These are phyloP conservation scores for Hoplodrina blanda DNA, from an alignment of 2,888 invertebrate genomes.

Conservation along the genomic window DNA sequence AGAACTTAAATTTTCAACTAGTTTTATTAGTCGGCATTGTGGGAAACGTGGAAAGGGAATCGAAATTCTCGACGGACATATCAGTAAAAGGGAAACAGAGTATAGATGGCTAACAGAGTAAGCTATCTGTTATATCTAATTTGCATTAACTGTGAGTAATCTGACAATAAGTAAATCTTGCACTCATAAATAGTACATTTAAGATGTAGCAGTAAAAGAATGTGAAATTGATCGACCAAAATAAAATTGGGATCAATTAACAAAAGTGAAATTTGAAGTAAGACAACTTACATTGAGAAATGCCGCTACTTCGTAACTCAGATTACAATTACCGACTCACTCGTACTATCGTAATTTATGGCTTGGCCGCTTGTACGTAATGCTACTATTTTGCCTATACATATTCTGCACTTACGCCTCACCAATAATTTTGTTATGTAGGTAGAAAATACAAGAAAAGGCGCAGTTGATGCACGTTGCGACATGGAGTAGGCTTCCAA, in stretches of 20 bases:
- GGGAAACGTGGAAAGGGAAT: background rate
- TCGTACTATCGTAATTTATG: slow-evolving; percentile 18
- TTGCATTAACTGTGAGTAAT: background rate
- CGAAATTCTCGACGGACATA: background rate
- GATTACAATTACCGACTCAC: slow-evolving; percentile 1
- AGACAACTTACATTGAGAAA: background rate
- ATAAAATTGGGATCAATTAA: too few relatives aligned
- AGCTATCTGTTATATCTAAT: slow-evolving; percentile 9
- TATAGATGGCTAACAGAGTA: background rate
- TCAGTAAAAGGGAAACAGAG: background rate
- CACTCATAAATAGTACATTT: background rate
- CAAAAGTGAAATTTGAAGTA: background rate
- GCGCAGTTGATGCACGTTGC: slow-evolving; percentile 33
- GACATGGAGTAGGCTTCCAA: slow-evolving; percentile 8
- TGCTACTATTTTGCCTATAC: slow-evolving; percentile 23
- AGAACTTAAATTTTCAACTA: slow-evolving; percentile 3
- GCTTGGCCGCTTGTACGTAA: slow-evolving; percentile 19
- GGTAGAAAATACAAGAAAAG: slow-evolving; percentile 15
- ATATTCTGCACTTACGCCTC: slow-evolving; percentile 23
- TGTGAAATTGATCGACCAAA: too few relatives aligned
- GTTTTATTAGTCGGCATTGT: background rate
- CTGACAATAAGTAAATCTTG: background rate
- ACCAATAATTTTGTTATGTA: slow-evolving; percentile 19
- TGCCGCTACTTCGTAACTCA: slow-evolving; percentile 1
- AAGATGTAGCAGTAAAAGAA: too few relatives aligned